phyloP scores from a whole-genome alignment of 1,140 invertebrate species.

The Heliconius eleuchia region DNA sequence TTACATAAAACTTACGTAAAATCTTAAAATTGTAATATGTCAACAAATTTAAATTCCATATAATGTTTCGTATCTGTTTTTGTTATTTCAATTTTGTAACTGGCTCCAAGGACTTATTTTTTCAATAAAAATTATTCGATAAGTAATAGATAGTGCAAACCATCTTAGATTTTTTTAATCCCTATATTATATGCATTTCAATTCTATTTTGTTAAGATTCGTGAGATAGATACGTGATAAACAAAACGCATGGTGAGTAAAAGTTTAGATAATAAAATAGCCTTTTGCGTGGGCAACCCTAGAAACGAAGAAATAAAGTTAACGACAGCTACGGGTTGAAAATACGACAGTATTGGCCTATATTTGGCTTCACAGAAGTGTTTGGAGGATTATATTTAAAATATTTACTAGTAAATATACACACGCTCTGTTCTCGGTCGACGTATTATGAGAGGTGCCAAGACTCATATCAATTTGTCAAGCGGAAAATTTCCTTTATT shows the following conservation, averaged over 20 bases:
- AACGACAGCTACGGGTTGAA: neutral
- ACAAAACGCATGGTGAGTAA: neutral
- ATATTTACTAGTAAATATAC: constrained; percentile 2
- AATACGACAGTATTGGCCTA: constrained; percentile 13
- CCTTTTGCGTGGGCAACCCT: neutral
- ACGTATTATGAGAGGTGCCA: neutral
- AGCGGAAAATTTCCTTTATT: neutral
- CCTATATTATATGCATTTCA: neutral
- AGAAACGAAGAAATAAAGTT: neutral
- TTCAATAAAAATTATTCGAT: neutral
- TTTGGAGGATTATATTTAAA: neutral
- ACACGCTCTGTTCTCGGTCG: neutral
- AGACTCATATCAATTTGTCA: neutral
- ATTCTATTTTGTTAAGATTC: neutral
- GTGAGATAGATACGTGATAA: neutral
- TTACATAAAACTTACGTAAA: neutral
- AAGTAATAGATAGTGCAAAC: neutral
- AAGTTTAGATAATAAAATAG: neutral
- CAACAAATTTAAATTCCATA: too few relatives aligned
- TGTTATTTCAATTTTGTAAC: too few relatives aligned
- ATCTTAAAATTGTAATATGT: too few relatives aligned
- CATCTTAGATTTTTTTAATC: neutral
- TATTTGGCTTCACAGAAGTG: constrained; percentile 10
- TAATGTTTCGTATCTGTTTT: too few relatives aligned
- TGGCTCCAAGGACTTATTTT: neutral